Base-by-base conservation (phyloP, 2,797 vertebrate species). In the Monodelphis domestica region DNA sequence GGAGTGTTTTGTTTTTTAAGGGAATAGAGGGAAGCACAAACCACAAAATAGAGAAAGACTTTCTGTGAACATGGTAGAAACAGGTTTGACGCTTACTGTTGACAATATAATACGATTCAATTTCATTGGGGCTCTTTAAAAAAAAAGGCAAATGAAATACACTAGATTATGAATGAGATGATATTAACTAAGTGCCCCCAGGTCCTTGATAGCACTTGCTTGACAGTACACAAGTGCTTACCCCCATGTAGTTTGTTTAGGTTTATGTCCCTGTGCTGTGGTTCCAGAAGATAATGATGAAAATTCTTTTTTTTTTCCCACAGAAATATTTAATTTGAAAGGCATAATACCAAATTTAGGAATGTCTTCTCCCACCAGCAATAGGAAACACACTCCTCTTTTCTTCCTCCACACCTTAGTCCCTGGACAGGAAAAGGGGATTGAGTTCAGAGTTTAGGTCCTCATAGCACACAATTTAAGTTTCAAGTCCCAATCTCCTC, bases 31-130 rank as follows among this genome's bases (percentile, higher is more conserved):
- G n/a, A 21, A 10, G 38, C 38, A 90, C 93, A 63, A 24, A 51
- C 29, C 89, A 90, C 33, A 91, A 91, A 91, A 78, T 51, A 7
- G 53, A 84, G n/a, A 45, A 94, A 24, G 56, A 21, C 24, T 91
- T 91, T 45, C 12, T 89, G 11, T 93, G 59, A 95, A 59, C 91
- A 55, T 53, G 12, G 9, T 55, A 87, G 57, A 54, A 54, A 15
- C n/a, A 45, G 33, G 33, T 93, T 91, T 89, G 52, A 92, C 21
- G 55, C 70, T n/a, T n/a, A 70, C 21, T 78, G 70, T 84, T 84
- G 38, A 84, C 70, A 10, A 84, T 21, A 84, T 45, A 84, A 28
- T 50, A 50, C 4, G 21, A 84, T 4, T 50, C 38, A 84, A 33
- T n/a, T n/a, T n/a, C 70, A 28, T 45, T 84, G 70, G 38, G 50